These are phyloP conservation scores for Choristoneura rosaceana DNA, from an alignment of 2,888 invertebrate genomes.

Conservation along the genomic window DNA sequence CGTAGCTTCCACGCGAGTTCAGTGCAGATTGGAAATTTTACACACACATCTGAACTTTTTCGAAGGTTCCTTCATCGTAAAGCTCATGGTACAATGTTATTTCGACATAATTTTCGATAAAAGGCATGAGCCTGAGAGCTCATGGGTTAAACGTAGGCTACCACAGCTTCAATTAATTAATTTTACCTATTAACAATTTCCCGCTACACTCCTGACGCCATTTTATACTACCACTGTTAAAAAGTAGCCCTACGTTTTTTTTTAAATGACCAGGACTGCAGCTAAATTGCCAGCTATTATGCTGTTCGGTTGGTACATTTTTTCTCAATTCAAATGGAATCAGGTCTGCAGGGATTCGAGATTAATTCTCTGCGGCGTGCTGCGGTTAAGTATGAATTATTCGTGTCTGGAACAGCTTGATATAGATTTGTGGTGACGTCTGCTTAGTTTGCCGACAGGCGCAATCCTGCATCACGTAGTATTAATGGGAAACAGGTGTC, in stretches of 20 bases:
- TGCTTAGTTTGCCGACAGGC: conserved; percentile 14
- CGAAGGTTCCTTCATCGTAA: no score
- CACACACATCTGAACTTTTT: no score
- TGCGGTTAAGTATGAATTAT: conserved; percentile 58
- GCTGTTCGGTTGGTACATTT: conserved; percentile 25
- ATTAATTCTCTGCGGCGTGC: conserved; percentile 54
- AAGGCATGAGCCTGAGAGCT: no score
- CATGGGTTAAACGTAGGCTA: no score
- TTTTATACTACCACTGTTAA: conserved; percentile 22
- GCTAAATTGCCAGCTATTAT: conserved; percentile 52
- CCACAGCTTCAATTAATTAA: neutral
- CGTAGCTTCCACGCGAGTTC: no score
- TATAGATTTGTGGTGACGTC: conserved; percentile 35
- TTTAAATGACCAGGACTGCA: conserved; percentile 48
- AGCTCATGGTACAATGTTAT: no score
- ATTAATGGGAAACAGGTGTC: no score
- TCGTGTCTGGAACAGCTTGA: conserved; percentile 42
- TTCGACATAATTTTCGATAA: no score
- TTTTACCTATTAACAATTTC: no score
- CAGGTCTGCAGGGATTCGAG: conserved; percentile 54
- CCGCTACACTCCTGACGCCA: neutral
- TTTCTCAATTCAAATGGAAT: conserved; percentile 66
- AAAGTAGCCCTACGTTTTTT: conserved; percentile 43
- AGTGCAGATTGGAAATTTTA: no score
- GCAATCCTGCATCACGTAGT: neutral